Percentiles rank a stretch among this genome's conserved stretches.
These are phyloP conservation scores for Albula goreensis DNA, from an alignment of 2,113 vertebrate genomes.

Conservation along the genomic window DNA sequence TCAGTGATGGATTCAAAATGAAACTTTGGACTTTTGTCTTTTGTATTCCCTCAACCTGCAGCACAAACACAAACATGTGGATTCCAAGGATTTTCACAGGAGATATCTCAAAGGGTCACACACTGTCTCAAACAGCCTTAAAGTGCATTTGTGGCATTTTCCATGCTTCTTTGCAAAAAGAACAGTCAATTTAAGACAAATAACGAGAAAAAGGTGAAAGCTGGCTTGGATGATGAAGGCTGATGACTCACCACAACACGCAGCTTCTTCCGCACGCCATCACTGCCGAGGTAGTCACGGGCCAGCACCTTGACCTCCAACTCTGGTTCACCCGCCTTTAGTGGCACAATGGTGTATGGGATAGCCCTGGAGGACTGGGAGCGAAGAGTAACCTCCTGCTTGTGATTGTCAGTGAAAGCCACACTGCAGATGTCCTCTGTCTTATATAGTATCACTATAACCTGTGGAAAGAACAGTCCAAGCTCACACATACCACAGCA, in stretches of 20 bases:
- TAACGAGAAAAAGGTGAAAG: not conserved
- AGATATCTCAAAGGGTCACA: not conserved
- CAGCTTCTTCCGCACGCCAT: slow-evolving; percentile 67
- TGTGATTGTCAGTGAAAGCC: slow-evolving; percentile 58
- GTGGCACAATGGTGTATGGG: slow-evolving; percentile 67
- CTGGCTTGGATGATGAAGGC: not conserved
- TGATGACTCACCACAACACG: slow-evolving; percentile 65
- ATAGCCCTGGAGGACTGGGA: slow-evolving; percentile 59
- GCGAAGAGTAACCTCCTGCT: slow-evolving; percentile 51
- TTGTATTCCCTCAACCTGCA: slow-evolving; percentile 69
- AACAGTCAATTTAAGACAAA: too few species aligned
- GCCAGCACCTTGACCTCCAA: slow-evolving; percentile 65
- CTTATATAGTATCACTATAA: slow-evolving; percentile 68
- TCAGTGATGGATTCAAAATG: slow-evolving; percentile 60
- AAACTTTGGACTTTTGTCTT: slow-evolving; percentile 60
- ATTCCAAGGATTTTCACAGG: not conserved
- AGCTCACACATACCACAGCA: not conserved
- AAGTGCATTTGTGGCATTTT: too few species aligned
- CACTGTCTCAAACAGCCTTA: too few species aligned
- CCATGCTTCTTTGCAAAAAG: too few species aligned
- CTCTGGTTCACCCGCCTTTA: slow-evolving; percentile 62
- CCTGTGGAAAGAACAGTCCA: slow-evolving; percentile 50
- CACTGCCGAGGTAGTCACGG: slow-evolving; percentile 42
- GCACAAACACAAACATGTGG: not conserved
- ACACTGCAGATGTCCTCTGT: slow-evolving; percentile 71